A percentile compares a stretch with the other conserved stretches of the same genome.
Conservation (phyloP, 2,888 invertebrate genomes). For the Hirtodrosophila duncani region DNA sequence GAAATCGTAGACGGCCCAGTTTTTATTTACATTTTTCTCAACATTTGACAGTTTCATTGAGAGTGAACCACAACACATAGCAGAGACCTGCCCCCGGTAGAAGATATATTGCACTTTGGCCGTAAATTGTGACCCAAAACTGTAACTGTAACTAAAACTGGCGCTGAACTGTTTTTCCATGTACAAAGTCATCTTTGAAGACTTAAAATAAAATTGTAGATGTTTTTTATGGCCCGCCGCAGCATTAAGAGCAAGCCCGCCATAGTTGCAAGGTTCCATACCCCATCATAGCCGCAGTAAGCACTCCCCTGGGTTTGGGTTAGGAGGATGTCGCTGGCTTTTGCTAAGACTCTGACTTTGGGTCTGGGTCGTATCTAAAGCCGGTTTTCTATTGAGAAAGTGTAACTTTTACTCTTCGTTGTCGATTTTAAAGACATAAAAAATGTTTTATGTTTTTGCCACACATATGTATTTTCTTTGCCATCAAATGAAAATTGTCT, state of each 20-base stretch:
- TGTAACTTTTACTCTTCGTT: slow-evolving; percentile 65
- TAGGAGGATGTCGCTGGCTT: background rate
- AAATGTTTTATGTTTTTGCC: slow-evolving; percentile 66
- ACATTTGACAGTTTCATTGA: slow-evolving; percentile 56
- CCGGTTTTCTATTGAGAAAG: slow-evolving; percentile 66
- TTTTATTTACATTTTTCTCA: slow-evolving; percentile 53
- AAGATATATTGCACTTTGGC: slow-evolving; percentile 61
- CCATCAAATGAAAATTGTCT: slow-evolving; percentile 60
- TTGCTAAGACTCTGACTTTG: background rate
- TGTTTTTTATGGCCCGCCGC: slow-evolving; percentile 56
- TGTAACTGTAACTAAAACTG: slow-evolving; percentile 39
- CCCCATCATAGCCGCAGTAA: too few species aligned
- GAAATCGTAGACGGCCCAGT: slow-evolving; percentile 56
- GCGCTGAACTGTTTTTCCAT: slow-evolving; percentile 26
- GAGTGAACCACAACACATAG: slow-evolving; percentile 7
- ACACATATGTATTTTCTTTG: slow-evolving; percentile 33
- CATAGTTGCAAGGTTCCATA: too few species aligned
- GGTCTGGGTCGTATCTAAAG: background rate
- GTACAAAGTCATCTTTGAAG: slow-evolving; percentile 26
- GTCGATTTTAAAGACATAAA: slow-evolving; percentile 70
- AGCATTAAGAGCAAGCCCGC: too few species aligned
- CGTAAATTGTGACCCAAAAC: slow-evolving; percentile 50
- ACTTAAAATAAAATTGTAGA: slow-evolving; percentile 15
- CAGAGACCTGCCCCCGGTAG: slow-evolving; percentile 10
- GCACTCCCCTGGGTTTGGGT: slow-evolving; percentile 56